Percentiles rank a stretch among this genome's conserved stretches.
phyloP scores from a whole-genome alignment of 1,140 invertebrate genomes.

The Ceratoteleas bidentatus region DNA sequence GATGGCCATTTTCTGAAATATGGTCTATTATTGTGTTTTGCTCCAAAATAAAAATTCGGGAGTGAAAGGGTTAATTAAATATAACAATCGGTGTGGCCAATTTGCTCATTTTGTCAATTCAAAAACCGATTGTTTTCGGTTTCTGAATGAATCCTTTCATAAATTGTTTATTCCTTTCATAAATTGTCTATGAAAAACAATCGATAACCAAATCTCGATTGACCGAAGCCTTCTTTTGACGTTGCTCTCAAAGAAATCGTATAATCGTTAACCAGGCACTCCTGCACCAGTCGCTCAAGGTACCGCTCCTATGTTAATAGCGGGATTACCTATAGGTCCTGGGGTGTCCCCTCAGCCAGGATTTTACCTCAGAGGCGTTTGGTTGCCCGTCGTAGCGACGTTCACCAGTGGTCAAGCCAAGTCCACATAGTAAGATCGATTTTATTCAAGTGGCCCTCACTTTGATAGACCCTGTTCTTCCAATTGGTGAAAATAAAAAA shows the following conservation, averaged over 20 bases:
- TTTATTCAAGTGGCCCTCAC: too few relatives aligned
- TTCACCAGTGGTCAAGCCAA: slow-evolving; percentile 93
- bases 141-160: too few relatives aligned
- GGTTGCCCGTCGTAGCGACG: slow-evolving; percentile 92
- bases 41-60: too few relatives aligned
- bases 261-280: slow-evolving; percentile 62
- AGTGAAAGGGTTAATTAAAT: too few relatives aligned
- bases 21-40: too few relatives aligned
- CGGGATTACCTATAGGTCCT: slow-evolving; percentile 86
- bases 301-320: slow-evolving; percentile 86
- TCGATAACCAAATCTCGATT: neutral
- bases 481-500: neutral
- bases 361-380: slow-evolving; percentile 95
- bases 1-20: too few relatives aligned
- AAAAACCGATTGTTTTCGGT: too few relatives aligned
- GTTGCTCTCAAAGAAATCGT: slow-evolving; percentile 24
- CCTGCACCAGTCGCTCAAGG: slow-evolving; percentile 82
- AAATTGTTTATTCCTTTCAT: too few relatives aligned
- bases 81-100: too few relatives aligned
- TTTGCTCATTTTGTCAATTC: too few relatives aligned
- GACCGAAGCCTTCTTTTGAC: neutral
- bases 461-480: too few relatives aligned
- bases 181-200: neutral
- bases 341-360: slow-evolving; percentile 93
- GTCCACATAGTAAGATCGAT: slow-evolving; percentile 90